Percentiles rank a stretch among this genome's conserved stretches.
Evolutionary conservation across 2,888 invertebrate genomes (phyloP).

Genomic region (Parthenolecanium corni): DNA sequence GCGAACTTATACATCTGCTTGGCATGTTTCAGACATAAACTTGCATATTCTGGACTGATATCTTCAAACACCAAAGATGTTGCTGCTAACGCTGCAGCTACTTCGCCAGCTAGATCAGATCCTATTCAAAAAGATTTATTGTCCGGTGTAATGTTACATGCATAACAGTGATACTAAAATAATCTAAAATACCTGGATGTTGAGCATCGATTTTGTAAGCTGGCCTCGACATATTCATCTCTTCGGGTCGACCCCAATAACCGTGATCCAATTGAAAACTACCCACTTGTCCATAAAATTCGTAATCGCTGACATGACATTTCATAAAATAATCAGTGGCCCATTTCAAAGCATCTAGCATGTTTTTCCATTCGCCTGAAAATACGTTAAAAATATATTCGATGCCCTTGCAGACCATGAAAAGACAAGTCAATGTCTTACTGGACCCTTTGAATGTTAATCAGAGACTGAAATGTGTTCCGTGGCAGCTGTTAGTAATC

Average conservation of each 20-base stretch:
- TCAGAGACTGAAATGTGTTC: too few relatives aligned
- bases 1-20: constrained; percentile 45
- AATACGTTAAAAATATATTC: constrained; percentile 5
- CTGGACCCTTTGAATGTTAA: too few relatives aligned
- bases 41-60: constrained; percentile 41
- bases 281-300: constrained; percentile 48
- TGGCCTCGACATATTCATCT: constrained; percentile 47
- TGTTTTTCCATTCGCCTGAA: constrained; percentile 40
- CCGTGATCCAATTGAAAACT: constrained; percentile 47
- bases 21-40: constrained; percentile 41
- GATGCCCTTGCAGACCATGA: not conserved
- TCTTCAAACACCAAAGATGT: constrained; percentile 43
- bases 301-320: constrained; percentile 43
- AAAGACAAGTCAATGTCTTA: too few relatives aligned
- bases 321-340: constrained; percentile 50
- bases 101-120: constrained; percentile 50
- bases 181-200: constrained; percentile 44
- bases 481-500: not conserved
- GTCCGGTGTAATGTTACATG: too few relatives aligned
- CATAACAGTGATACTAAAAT: too few relatives aligned
- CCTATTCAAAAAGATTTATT: constrained; percentile 37
- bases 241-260: constrained; percentile 52
- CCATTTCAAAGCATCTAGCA: constrained; percentile 45
- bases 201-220: constrained; percentile 46
- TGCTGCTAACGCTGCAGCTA: constrained; percentile 48